Percentiles rank a stretch among this genome's conserved stretches.
phyloP scores from a whole-genome alignment of 2,797 vertebrate species.

The Rhinichthys osculus region DNA sequence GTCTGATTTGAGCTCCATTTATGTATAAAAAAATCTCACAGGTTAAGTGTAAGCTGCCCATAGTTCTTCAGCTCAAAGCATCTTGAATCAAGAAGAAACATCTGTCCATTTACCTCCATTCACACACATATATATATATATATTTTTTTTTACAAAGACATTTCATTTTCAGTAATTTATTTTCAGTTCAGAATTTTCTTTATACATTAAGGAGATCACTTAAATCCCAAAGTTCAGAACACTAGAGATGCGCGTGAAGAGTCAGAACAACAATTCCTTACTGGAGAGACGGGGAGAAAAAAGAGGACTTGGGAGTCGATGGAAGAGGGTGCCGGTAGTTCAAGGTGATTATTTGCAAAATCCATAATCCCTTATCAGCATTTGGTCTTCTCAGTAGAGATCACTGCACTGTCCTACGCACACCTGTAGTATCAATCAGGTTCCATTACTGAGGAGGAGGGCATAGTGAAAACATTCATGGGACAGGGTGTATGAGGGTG shows the following conservation, averaged over 20 bases:
- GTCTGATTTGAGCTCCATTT: conserved; percentile 74
- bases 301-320: conserved; percentile 33
- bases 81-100: conserved; percentile 70
- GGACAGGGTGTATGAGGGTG: conserved; percentile 50
- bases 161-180: conserved; percentile 35
- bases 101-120: conserved; percentile 60
- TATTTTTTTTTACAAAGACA: conserved; percentile 72
- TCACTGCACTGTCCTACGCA: conserved; percentile 37
- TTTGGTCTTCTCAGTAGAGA: conserved; percentile 39
- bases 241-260: conserved; percentile 20
- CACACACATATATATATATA: conserved; percentile 64
- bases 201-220: conserved; percentile 74
- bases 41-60: conserved; percentile 66
- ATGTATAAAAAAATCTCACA: conserved; percentile 65
- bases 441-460: conserved; percentile 25
- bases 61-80: conserved; percentile 70
- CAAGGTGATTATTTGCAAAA: conserved; percentile 38
- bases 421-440: conserved; percentile 53
- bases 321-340: conserved; percentile 48
- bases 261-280: conserved; percentile 25
- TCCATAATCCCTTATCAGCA: conserved; percentile 27
- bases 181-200: conserved; percentile 74
- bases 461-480: conserved; percentile 66
- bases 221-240: conserved; percentile 47
- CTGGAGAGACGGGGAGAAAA: conserved; percentile 8